Conservation (phyloP, 2,113 vertebrate species). For the Sylvia atricapilla region DNA sequence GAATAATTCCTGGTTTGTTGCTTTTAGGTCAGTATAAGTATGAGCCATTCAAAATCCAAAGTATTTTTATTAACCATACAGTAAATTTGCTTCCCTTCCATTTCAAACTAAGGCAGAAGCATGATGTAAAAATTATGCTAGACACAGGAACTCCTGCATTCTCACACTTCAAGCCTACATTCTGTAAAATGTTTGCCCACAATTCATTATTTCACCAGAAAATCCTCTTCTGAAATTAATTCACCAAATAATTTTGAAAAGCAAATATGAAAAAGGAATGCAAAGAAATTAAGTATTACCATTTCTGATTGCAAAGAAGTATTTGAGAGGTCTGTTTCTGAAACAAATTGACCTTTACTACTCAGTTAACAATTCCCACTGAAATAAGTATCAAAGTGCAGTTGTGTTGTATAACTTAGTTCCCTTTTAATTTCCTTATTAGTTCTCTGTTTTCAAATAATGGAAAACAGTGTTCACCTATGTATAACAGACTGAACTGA, state of each 20-base stretch:
- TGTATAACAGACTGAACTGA: not conserved
- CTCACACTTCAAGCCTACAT: not conserved
- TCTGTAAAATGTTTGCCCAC: not conserved
- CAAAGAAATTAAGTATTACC: not conserved
- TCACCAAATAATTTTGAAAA: not conserved
- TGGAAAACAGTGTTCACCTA: not conserved
- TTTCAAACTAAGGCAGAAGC: not conserved
- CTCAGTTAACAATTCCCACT: not conserved
- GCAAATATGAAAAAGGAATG: not conserved
- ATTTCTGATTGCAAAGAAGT: not conserved
- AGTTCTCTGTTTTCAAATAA: slow-evolving; percentile 6
- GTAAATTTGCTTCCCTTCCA: not conserved
- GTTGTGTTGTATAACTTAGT: not conserved
- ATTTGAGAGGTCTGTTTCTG: not conserved
- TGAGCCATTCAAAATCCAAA: not conserved
- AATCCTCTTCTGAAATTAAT: not conserved
- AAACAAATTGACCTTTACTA: not conserved
- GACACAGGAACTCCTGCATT: not conserved
- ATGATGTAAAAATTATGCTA: not conserved
- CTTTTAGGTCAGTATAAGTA: not conserved
- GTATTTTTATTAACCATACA: not conserved
- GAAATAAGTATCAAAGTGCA: not conserved
- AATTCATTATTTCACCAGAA: not conserved
- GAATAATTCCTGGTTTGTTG: not conserved
- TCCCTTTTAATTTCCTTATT: not conserved